phyloP scores from a whole-genome alignment of 35 echinoderm and acorn worm species.

The Ptychodera flava region DNA sequence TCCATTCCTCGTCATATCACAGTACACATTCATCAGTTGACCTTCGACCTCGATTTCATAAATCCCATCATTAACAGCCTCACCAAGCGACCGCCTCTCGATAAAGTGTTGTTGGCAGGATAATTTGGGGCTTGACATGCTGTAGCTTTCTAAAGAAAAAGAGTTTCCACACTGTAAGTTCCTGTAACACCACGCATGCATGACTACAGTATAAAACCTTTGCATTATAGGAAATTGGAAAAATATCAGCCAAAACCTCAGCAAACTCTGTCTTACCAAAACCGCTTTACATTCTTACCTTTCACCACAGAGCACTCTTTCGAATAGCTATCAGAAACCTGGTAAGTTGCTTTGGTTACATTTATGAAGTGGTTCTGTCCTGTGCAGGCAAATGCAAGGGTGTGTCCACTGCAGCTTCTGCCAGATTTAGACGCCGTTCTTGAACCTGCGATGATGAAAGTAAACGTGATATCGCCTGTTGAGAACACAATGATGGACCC shows the following conservation, averaged over 20 bases:
- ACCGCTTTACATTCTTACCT: too few relatives aligned
- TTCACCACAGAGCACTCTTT: too few relatives aligned
- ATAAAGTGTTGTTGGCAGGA: slow-evolving; percentile 50
- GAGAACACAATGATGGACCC: too few relatives aligned
- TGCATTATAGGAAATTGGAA: too few relatives aligned
- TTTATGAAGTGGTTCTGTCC: not conserved
- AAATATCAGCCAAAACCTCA: too few relatives aligned
- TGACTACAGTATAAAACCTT: too few relatives aligned
- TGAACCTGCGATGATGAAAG: too few relatives aligned
- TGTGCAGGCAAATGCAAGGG: not conserved
- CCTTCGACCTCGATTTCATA: slow-evolving; percentile 38
- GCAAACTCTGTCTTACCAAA: too few relatives aligned
- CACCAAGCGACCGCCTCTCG: slow-evolving; percentile 10
- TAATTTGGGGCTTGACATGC: not conserved
- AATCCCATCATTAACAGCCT: slow-evolving; percentile 30
- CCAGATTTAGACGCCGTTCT: not conserved
- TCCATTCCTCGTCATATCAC: slow-evolving; percentile 68
- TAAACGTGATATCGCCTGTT: too few relatives aligned
- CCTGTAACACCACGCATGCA: too few relatives aligned
- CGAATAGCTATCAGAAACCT: too few relatives aligned
- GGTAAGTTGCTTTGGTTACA: not conserved
- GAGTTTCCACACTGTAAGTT: too few relatives aligned
- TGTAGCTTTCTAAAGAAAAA: not conserved
- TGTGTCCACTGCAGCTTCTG: not conserved
- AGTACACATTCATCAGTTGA: slow-evolving; percentile 36